Percentiles rank a stretch among this genome's conserved stretches.
phyloP scores from a whole-genome alignment of 1,140 invertebrate genomes.

The Drosophila pectinifera region DNA sequence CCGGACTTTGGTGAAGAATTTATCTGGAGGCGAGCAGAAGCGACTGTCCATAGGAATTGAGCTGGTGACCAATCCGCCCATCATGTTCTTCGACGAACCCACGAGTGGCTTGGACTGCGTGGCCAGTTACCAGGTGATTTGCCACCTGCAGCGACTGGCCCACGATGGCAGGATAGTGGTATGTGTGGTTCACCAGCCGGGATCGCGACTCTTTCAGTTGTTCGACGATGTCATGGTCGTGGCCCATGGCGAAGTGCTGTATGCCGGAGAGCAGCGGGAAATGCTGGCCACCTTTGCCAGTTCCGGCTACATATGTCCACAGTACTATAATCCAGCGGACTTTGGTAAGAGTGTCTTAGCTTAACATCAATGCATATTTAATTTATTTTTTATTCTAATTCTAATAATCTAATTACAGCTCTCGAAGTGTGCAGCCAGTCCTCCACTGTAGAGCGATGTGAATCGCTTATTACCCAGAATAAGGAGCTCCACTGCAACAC shows the following conservation, averaged over 20 bases:
- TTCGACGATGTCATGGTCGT: constrained; percentile 89
- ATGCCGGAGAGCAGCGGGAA: constrained; percentile 87
- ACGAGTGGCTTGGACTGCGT: constrained; percentile 92
- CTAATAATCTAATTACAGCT: no score
- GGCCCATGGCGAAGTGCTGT: constrained; percentile 87
- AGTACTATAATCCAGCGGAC: constrained; percentile 90
- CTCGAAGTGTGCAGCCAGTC: constrained; percentile 75
- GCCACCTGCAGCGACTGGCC: constrained; percentile 89
- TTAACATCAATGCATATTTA: background rate
- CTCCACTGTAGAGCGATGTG: constrained; percentile 47
- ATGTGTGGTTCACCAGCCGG: constrained; percentile 96
- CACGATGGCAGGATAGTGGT: constrained; percentile 91
- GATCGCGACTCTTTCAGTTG: constrained; percentile 91
- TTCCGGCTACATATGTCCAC: constrained; percentile 87
- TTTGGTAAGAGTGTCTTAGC: constrained; percentile 79
- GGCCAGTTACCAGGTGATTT: constrained; percentile 90
- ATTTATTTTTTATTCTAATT: background rate
- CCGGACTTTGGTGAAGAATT: constrained; percentile 87
- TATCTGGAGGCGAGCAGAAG: constrained; percentile 95
- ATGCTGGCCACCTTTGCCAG: constrained; percentile 86
- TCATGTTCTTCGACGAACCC: constrained; percentile 90
- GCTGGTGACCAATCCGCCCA: constrained; percentile 92
- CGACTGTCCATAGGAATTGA: constrained; percentile 93
- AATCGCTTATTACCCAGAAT: constrained; percentile 59
- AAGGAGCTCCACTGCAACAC: constrained; percentile 38